Base-by-base conservation (phyloP, 2,888 invertebrate genomes). In the Drosophila yooni region DNA sequence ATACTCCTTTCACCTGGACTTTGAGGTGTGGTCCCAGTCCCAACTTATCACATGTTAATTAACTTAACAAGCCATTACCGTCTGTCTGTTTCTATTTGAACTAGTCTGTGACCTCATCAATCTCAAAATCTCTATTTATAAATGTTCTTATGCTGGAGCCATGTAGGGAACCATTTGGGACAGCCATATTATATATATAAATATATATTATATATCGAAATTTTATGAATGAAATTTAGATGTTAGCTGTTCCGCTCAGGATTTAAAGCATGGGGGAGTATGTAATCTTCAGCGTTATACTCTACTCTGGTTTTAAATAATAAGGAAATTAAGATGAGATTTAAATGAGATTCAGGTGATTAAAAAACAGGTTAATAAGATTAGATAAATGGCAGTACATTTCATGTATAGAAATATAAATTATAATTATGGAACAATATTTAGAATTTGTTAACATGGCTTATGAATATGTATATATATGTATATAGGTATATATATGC, bases 1-100 rank as follows among this genome's bases (percentile, higher is more conserved):
- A 27, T 57, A 59, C 48, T 60, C 83, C 0, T 86, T 86, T 40
- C 69, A 81, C 13, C 53, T 85, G 62, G 85, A 85, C 70, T 85
- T 85, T 66, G 85, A 85, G 89, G 85, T 84, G 75, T 57, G 74
- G 11, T 15, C n/a, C 25, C n/a, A 25, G 18, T 18, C 27, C 50
- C 50, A 50, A 27, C 2, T 27, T 38, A 25, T 43, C 13, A 18
- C 8, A 46, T 25, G 21, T 7, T 4, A 4, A 46, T 46, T 46
- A 13, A 46, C 2, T 21, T 21, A 25, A 46, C 3, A 13, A 46
- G 6, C 43, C 43, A 21, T 21, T 21, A 13, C 43, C 43, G 21
- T 21, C 43, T 46, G 13, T 21, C 21, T 46, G 25, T 8, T 25
- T 8, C 15, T 25, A 46, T 46, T 15, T 25, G 2, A 46, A 46